A percentile compares a stretch with the other conserved stretches of the same genome.
Evolutionary conservation across 2,113 vertebrate genomes (phyloP).

Genomic region (Perca schrenkii): DNA sequence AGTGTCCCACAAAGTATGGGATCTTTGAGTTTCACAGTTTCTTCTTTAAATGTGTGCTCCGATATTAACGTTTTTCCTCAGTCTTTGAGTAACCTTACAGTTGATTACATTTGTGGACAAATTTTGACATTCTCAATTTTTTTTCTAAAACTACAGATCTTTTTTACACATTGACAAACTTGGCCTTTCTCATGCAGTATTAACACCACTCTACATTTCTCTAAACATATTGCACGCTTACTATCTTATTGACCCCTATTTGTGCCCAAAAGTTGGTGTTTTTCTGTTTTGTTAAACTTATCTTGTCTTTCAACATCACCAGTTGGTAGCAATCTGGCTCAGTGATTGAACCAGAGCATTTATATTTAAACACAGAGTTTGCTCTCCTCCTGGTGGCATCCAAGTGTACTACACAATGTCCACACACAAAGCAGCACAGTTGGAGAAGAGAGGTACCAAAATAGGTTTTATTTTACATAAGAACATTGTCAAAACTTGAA

Average conservation of each 20-base stretch:
- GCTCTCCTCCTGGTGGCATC: constrained; percentile 56
- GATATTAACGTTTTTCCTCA: not conserved
- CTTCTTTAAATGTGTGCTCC: not conserved
- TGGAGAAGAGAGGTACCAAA: constrained; percentile 81
- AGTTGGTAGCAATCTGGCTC: not conserved
- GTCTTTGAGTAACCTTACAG: not conserved
- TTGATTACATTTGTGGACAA: not conserved
- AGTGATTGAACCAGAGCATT: not conserved
- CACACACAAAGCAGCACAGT: constrained; percentile 20
- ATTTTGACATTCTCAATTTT: not conserved
- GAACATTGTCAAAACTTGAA: constrained; percentile 84
- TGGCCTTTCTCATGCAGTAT: not conserved
- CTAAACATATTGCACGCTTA: accelerated
- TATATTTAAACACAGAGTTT: not conserved
- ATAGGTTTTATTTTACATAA: constrained; percentile 86
- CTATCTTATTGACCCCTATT: too few relatives aligned
- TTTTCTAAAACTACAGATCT: not conserved
- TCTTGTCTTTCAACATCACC: not conserved
- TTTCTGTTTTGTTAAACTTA: not conserved
- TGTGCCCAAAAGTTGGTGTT: not conserved
- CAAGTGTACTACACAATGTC: constrained; percentile 33
- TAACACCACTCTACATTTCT: not conserved
- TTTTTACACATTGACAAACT: not conserved
- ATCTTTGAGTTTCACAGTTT: not conserved
- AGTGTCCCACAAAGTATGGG: not conserved